Percentiles rank a stretch among this genome's conserved stretches.
phyloP scores from a whole-genome alignment of 2,797 vertebrate species.

The Graptemys geographica region DNA sequence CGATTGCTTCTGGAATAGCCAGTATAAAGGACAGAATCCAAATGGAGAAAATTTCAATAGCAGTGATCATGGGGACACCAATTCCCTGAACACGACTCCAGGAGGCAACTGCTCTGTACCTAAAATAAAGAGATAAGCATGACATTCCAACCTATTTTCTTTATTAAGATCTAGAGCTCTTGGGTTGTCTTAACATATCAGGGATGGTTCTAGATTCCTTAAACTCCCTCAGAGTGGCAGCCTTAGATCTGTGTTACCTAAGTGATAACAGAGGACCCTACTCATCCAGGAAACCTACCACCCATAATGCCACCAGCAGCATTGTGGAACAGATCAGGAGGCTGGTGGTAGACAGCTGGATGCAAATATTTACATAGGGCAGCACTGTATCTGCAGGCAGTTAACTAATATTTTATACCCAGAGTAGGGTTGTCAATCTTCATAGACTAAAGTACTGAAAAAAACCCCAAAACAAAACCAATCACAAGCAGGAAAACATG shows the following conservation, averaged over 20 bases:
- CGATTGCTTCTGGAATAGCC: slow-evolving; percentile 95
- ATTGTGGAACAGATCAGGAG: background rate
- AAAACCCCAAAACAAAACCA: background rate
- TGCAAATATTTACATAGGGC: background rate
- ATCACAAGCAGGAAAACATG: background rate
- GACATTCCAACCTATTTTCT: background rate
- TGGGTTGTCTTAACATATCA: background rate
- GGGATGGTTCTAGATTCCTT: background rate
- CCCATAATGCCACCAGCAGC: background rate
- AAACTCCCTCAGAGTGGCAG: background rate
- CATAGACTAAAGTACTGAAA: background rate
- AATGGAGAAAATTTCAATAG: slow-evolving; percentile 92
- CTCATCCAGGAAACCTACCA: background rate
- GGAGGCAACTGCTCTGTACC: slow-evolving; percentile 96
- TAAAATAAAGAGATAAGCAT: slow-evolving; percentile 66
- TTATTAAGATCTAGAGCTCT: background rate
- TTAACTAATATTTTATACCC: background rate
- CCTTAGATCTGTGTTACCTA: background rate
- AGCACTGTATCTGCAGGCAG: background rate
- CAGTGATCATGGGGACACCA: slow-evolving; percentile 92
- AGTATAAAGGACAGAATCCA: slow-evolving; percentile 94
- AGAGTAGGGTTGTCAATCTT: background rate
- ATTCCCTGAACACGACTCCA: slow-evolving; percentile 98
- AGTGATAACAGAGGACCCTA: background rate
- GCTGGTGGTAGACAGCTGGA: accelerated